Conservation (phyloP, 2,113 vertebrate species). For the Chrysochloris asiatica region DNA sequence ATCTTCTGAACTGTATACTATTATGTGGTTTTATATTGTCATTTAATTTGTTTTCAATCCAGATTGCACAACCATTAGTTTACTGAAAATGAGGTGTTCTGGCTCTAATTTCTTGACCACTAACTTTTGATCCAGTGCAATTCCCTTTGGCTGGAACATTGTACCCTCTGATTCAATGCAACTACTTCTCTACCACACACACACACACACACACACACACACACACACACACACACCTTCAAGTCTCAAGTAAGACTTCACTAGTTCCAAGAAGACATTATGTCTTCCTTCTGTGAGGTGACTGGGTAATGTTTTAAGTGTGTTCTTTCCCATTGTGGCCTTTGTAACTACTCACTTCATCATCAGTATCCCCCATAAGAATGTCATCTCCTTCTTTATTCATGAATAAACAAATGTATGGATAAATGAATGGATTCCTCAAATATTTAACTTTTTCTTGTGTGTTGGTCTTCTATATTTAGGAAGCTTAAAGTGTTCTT, state of each 20-base stretch:
- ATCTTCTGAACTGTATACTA: neutral
- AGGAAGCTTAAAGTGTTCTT: neutral
- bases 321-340: neutral
- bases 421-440: neutral
- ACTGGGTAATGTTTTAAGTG: neutral
- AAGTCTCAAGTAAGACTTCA: neutral
- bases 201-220: neutral
- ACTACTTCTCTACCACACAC: neutral
- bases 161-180: neutral
- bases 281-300: neutral
- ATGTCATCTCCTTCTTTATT: neutral
- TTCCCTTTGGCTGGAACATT: neutral
- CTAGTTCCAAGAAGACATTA: neutral
- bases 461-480: neutral
- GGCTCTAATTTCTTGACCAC: neutral
- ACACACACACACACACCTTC: neutral
- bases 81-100: neutral
- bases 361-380: neutral
- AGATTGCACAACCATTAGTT: neutral
- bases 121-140: neutral
- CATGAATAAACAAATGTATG: neutral
- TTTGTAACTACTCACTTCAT: neutral
- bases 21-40: neutral
- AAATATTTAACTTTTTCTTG: constrained; percentile 11
- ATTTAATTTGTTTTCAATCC: neutral